Conservation (phyloP, 1,140 invertebrate genomes). For the Ostrea edulis region DNA sequence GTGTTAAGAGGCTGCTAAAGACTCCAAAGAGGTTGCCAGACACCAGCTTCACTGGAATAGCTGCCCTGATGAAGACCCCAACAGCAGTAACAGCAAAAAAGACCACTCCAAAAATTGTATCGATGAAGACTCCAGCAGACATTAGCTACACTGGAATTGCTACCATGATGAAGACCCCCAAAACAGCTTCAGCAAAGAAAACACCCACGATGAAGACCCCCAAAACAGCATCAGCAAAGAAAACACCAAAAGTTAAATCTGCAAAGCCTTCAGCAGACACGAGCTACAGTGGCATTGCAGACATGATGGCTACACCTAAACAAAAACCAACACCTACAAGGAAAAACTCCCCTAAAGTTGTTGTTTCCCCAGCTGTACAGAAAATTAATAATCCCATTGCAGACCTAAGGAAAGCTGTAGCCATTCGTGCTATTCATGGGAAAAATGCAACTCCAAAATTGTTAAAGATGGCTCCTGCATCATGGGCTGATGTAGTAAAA, state of each 20-base stretch:
- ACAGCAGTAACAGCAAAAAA: constrained; percentile 37
- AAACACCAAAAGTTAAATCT: constrained; percentile 25
- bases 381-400: constrained; percentile 61
- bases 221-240: constrained; percentile 36
- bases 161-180: constrained; percentile 57
- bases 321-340: constrained; percentile 42
- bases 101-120: constrained; percentile 12
- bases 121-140: background rate
- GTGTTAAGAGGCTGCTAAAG: constrained; percentile 55
- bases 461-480: constrained; percentile 29
- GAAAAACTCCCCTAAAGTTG: constrained; percentile 7
- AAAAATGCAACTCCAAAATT: constrained; percentile 70
- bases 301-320: constrained; percentile 43
- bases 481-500: constrained; percentile 73
- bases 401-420: constrained; percentile 71
- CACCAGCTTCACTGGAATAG: constrained; percentile 49
- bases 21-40: constrained; percentile 57
- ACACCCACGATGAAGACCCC: constrained; percentile 57
- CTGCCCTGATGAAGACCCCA: constrained; percentile 57
- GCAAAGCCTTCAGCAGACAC: constrained; percentile 27
- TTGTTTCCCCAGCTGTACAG: constrained; percentile 55
- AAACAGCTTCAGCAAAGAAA: constrained; percentile 39
- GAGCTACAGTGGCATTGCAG: constrained; percentile 24
- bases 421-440: constrained; percentile 71
- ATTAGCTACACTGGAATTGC: constrained; percentile 49